Percentiles rank a stretch among this genome's conserved stretches.
Evolutionary conservation across 2,113 vertebrate species (phyloP).

Genomic region (Neofelis nebulosa): DNA sequence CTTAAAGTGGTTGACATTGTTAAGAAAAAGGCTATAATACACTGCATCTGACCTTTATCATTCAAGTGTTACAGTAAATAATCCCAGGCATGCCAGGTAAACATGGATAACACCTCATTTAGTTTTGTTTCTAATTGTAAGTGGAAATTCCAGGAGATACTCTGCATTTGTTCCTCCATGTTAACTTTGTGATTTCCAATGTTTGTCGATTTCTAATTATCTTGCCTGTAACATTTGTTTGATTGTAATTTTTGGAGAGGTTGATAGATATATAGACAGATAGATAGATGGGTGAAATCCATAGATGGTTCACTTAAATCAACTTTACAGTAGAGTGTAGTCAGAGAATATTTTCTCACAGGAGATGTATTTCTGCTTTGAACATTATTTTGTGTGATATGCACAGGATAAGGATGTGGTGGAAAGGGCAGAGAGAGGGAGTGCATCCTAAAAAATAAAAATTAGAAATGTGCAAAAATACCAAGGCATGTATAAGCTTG

Average conservation of each 20-base stretch:
- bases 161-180: background rate
- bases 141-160: background rate
- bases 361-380: background rate
- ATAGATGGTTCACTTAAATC: background rate
- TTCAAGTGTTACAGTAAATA: background rate
- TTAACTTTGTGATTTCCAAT: background rate
- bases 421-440: accelerated
- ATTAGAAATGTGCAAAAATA: background rate
- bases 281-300: background rate
- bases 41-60: background rate
- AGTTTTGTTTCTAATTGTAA: conserved; percentile 6
- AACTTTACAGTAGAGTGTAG: background rate
- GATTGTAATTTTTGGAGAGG: background rate
- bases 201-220: background rate
- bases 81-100: background rate
- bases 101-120: background rate
- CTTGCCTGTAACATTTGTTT: background rate
- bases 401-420: background rate
- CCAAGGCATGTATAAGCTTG: background rate
- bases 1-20: conserved; percentile 21
- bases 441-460: background rate
- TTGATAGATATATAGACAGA: background rate
- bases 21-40: background rate
- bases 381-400: background rate
- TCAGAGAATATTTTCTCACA: background rate